Evolutionary conservation across 2,113 vertebrate genomes (phyloP).

Genomic region (Myiagra hebetior): DNA sequence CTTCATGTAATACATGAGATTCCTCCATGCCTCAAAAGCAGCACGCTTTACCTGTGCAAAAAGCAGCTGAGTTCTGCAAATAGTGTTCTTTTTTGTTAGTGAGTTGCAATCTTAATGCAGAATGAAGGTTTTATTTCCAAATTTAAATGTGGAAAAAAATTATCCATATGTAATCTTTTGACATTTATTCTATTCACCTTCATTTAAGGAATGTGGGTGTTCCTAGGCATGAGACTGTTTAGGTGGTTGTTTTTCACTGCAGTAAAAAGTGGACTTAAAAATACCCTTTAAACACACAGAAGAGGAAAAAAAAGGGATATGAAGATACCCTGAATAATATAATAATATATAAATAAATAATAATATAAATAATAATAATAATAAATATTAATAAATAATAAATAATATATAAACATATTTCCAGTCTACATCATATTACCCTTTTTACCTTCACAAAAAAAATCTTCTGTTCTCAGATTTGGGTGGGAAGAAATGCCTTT

Average conservation of each 20-base stretch:
- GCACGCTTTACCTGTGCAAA: neutral
- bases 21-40: neutral
- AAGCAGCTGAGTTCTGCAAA: neutral
- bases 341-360: neutral
- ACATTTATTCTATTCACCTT: neutral
- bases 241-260: neutral
- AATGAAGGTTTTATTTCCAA: neutral
- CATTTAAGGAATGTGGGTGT: neutral
- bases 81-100: neutral
- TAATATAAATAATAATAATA: too few species aligned
- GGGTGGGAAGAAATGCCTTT: neutral
- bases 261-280: neutral
- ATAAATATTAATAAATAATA: too few species aligned
- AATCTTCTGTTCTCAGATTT: neutral
- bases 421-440: neutral
- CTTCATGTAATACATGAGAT: neutral
- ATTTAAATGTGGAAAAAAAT: neutral
- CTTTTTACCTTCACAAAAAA: neutral
- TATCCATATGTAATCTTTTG: neutral
- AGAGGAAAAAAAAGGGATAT: neutral
- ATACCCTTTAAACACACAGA: neutral
- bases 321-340: neutral
- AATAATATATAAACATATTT: neutral
- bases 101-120: neutral
- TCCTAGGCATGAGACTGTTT: neutral